Base-by-base conservation (phyloP, 2,888 invertebrate species). In the Zeuzera pyrina region DNA sequence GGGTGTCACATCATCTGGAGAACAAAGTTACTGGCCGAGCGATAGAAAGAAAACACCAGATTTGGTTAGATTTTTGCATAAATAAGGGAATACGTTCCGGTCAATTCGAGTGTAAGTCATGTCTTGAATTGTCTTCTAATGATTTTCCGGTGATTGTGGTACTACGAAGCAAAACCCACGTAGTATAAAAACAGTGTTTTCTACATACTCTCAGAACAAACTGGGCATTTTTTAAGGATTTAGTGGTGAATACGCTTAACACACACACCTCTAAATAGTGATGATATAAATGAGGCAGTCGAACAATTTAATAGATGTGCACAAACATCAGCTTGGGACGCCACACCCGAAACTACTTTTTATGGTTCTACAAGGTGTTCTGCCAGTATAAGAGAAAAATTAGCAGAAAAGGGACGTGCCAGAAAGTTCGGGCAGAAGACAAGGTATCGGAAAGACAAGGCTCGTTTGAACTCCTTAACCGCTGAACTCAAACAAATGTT, bases 81-180 rank as follows among this genome's bases (percentile, higher is more conserved):
- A 29, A 15, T 1, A 45, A 36, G 26, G 33, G 34, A 3, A 15
- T 47, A n/a, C 22, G 29, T 15, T 12, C 21, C 12, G 35, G 28
- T 3, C 33, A 32, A 13, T n/a, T 16, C 0, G 30, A 12, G 1
- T 26, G 31, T n/a, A 34, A 47, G 35, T 24, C 44, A 14, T 36
- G 41, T 14, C 27, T 35, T 3, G 50, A 52, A 19, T 29, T 41
- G 2, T 28, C 35, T 1, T 42, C 47, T 1, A 40, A 51, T 21
- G 46, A 51, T 23, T 29, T 36, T 2, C 48, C 47, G 3, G 43
- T 48, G 0, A 39, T 47, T 1, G 35, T 47, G 11, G 45, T 34
- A 12, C 3, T 46, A 2, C 31, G 29, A 29, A 29, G 31, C 10
- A 31, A 11, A n/a, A 10, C 33, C 42, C n/a, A n/a, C n/a, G n/a